Base-by-base conservation (phyloP, 2,888 invertebrate genomes). In the Nasonia oneida region DNA sequence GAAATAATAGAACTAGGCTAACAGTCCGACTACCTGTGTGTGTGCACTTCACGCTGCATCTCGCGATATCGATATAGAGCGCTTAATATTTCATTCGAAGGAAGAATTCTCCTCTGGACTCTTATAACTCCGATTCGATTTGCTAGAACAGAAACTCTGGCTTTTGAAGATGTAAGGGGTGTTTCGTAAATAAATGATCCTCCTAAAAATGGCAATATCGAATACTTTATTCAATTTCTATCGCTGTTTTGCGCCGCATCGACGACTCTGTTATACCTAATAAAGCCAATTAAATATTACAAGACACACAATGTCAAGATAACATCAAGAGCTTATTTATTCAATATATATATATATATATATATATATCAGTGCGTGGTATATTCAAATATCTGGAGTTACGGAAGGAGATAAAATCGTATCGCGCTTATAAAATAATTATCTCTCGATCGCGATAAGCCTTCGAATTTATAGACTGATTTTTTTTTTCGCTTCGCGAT, bases 1-100 rank as follows among this genome's bases (percentile, higher is more conserved):
- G 85, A 84, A 76, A 85, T 83, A 73, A 67, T 67, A 67, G 29
- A 67, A 67, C 67, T 67, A 67, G 67, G 67, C 67, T 67, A 67
- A n/a, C 67, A 12, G 29, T 33, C 33, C 33, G 14, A 12, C 67
- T 57, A 67, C 23, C 61, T 29, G 67, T 67, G 14, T 33, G 29
- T 29, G 29, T 1, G 1, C 29, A 1, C 29, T 29, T 29, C 12
- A 12, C 57, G n/a, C n/a, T 29, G 10, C 67, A 67, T 67, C 67
- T 67, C 29, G 12, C 33, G 57, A 61, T n/a, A n/a, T 29, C 29
- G 33, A 29, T 67, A 67, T 67, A 67, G 67, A 67, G 14, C 29
- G 15, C 67, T 67, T 33, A 67, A 67, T 67, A 67, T 67, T 67
- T 29, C 29, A 67, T 10, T 67, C 23, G 33, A 29, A 4, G 12